Base-by-base conservation (phyloP, 2,797 vertebrate species). In the Falco naumanni region DNA sequence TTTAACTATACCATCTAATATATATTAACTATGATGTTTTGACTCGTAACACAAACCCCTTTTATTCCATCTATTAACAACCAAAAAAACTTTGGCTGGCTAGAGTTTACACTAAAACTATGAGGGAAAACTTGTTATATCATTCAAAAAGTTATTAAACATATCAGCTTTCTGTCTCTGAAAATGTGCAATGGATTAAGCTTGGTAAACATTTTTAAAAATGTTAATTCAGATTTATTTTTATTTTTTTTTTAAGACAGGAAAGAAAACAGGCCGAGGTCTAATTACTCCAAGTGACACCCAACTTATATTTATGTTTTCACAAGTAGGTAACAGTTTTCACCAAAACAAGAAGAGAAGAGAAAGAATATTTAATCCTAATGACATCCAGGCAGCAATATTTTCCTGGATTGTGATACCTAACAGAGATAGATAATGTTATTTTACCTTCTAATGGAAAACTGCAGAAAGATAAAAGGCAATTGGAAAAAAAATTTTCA, bases 371-470 rank as follows among this genome's bases (percentile, higher is more conserved):
- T 93, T 87, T 93, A 93, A 81, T 87, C 80, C 77, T 91, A 93
- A 87, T 79, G 85, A 89, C 57, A 94, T 60, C 24, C 51, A 90
- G 54, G 50, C 53, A 84, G 68, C 57, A 93, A 81, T 93, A 90
- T 93, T 89, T 90, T 79, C 63, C 48, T 90, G 68, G 39, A 87
- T 37, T 72, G 43, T 89, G 59, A 64, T 92, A 65, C 51, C 59
- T 90, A 94, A 90, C 83, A 89, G n/a, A 97, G 89, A 97, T 10
- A 93, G 87, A 94, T 90, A 91, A 96, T 89, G 65, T 92, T 96
- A 75, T 97, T 95, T 85, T 87, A 59, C 59, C 66, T 94, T 88
- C 43, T 94, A 97, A 95, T 90, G 45, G 90, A 94, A 97, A 96
- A 93, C 45, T 84, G 63, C 33, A 94, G 65, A 86, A 96, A 92